A percentile compares a stretch with the other conserved stretches of the same genome.
Evolutionary conservation across 2,888 invertebrate genomes (phyloP).

Genomic region (Thymelicus sylvestris): DNA sequence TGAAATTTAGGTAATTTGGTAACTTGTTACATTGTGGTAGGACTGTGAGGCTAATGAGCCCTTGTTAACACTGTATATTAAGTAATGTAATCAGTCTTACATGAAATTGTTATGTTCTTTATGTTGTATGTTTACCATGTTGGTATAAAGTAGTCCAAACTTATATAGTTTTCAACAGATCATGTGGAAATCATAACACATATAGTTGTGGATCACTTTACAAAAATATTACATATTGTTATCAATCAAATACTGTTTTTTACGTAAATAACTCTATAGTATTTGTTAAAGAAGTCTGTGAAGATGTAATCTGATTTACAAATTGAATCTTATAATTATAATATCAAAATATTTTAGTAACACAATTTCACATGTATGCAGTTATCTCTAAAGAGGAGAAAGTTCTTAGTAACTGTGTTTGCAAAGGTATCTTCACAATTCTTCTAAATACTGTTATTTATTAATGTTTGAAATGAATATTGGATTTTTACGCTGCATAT

Average conservation of each 20-base stretch:
- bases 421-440: constrained; percentile 10
- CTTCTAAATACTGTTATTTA: not conserved
- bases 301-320: no score
- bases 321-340: not conserved
- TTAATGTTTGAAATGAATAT: not conserved
- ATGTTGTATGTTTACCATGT: constrained; percentile 36
- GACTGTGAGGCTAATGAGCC: constrained; percentile 42
- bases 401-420: constrained; percentile 44
- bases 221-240: not conserved
- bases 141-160: constrained; percentile 52
- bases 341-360: not conserved
- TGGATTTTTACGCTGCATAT: no score
- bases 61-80: constrained; percentile 6
- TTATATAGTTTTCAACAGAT: constrained; percentile 43
- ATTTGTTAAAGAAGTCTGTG: no score
- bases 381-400: constrained; percentile 49
- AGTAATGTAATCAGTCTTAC: not conserved
- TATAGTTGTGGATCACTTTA: not conserved
- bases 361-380: constrained; percentile 15
- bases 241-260: no score
- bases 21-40: constrained; percentile 34
- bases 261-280: no score
- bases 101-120: constrained; percentile 32
- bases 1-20: constrained; percentile 74
- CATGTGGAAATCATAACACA: constrained; percentile 22